Evolutionary conservation across 2,888 invertebrate genomes (phyloP), one percentile per base, ranked within the genome.

Genomic region (Sabatieria punctata): DNA sequence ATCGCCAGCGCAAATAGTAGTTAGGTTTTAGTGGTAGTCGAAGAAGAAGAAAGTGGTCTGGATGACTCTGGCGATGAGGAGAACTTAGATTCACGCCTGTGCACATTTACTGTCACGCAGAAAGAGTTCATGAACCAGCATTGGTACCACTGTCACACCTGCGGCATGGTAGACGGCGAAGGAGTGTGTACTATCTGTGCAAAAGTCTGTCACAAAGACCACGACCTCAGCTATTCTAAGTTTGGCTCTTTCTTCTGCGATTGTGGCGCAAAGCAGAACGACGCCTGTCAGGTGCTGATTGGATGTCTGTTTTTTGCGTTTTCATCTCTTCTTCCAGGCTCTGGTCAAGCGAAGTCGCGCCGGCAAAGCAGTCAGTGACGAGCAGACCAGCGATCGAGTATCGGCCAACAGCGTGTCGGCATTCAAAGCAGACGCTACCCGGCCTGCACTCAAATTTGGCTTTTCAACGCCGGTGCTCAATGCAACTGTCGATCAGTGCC

Each of bases 211-310:
- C 95, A 95, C 67, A 78, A 84, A 54, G 86, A 85, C 1, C 95
- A 95, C 65, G 95, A 95, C 66, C 8, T 49, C 18, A 64, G 89
- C 4, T 95, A 93, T 65, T 88, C 93, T 44, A 97, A 97, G 68
- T 89, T 84, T 65, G 95, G 95, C 1, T 91, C 91, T 63, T 97
- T 97, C 74, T 97, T 97, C 73, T 97, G 97, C 64, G 95, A 95
- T 68, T 97, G 97, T 65, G 95, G 95, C 2, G 91, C 91, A 1
- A 43, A 38, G 11, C 37, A 2, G 43, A 86, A 86, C 62, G 78
- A 77, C 1, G 75, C 78, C 1, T 82, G 38, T 38, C 38, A 38
- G 38, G 38, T 38, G 38, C 22, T 19, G 19, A 11, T 13, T 38
- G 38, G 33, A 33, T 11, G 11, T 33, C 30, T 48, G 22, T 15